These are phyloP conservation scores for Epirrhoe tristata DNA, from an alignment of 2,888 invertebrate species.

Conservation along the genomic window DNA sequence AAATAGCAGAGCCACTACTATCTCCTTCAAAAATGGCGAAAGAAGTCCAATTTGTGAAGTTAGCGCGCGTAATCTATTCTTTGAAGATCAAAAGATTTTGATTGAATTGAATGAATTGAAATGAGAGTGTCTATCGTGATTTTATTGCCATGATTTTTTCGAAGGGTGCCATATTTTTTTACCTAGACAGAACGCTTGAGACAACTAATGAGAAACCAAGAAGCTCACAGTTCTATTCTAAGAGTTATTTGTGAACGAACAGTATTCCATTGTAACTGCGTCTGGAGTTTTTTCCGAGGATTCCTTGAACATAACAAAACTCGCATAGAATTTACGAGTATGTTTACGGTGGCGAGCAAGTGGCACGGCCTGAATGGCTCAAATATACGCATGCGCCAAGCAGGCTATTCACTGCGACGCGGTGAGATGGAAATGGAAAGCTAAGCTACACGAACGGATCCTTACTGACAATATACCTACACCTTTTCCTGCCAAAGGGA, in stretches of 20 bases:
- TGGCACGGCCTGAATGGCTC: conserved; percentile 10
- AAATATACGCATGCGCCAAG: conserved; percentile 41
- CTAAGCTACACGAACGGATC: conserved; percentile 10
- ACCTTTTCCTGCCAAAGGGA: not conserved
- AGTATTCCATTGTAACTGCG: not conserved
- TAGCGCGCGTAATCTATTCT: too few species aligned
- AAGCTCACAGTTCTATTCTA: not conserved
- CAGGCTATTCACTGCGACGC: conserved; percentile 35
- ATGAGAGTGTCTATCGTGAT: too few species aligned
- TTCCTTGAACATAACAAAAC: conserved; percentile 3
- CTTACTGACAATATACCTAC: not conserved
- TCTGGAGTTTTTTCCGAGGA: not conserved
- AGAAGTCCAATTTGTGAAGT: too few species aligned
- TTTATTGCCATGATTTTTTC: too few species aligned
- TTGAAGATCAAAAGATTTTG: too few species aligned
- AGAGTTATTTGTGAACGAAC: not conserved
- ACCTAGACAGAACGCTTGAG: not conserved
- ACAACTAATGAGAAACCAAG: not conserved
- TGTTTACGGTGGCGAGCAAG: conserved; percentile 22
- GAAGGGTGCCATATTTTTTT: not conserved
- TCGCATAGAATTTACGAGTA: conserved; percentile 16
- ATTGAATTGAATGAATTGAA: too few species aligned
- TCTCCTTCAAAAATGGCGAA: too few species aligned
- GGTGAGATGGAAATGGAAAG: conserved; percentile 39
- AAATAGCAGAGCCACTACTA: too few species aligned